Base-by-base conservation (phyloP, 2,113 vertebrate genomes). In the Pachypanchax playfairii region DNA sequence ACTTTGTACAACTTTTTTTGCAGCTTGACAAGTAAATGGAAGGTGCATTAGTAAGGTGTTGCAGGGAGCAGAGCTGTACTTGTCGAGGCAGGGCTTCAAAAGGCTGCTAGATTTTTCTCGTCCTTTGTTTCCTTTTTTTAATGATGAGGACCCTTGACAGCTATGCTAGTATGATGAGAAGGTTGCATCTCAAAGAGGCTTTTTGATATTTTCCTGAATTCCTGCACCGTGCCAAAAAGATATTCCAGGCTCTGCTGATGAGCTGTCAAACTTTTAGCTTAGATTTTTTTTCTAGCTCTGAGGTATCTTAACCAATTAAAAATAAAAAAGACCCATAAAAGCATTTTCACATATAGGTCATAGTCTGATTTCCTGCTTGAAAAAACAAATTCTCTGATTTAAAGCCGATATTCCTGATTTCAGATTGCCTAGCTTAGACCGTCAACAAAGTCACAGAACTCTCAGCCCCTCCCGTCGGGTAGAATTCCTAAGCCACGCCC, bases 141-240 rank as follows among this genome's bases (percentile, higher is more conserved):
- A 5, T 52, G 74, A 73, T 68, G 61, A 75, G 35, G 69, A 65
- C 50, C 62, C 47, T 66, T 46, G 58, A 74, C 78, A 63, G 68
- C 65, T 79, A 55, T 21, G 39, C 52, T 28, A 38, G 54, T 55
- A 55, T 73, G 84, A 79, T 79, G 70, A 81, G 81, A 68, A 69
- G 75, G 57, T 64, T 46, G 69, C 36, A 68, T 42, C 63, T 65
- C 63, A 26, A 70, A 68, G 70, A 59, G 62, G 59, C 60, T 60
- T 58, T 83, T 84, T 87, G 73, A 82, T 84, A 74, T 84, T 67
- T 81, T 62, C 42, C 51, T 65, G 50, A 59, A 69, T 60, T 67
- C 25, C 15, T 75, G 78, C 74, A 58, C 18, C 0, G 12, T 61
- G 82, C 83, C 82, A 85, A 76, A 61, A 39, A 41, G 25, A 38